A percentile compares a stretch with the other conserved stretches of the same genome.
phyloP scores from a whole-genome alignment of 1,140 invertebrate genomes.

The Lasioglossum albipes region DNA sequence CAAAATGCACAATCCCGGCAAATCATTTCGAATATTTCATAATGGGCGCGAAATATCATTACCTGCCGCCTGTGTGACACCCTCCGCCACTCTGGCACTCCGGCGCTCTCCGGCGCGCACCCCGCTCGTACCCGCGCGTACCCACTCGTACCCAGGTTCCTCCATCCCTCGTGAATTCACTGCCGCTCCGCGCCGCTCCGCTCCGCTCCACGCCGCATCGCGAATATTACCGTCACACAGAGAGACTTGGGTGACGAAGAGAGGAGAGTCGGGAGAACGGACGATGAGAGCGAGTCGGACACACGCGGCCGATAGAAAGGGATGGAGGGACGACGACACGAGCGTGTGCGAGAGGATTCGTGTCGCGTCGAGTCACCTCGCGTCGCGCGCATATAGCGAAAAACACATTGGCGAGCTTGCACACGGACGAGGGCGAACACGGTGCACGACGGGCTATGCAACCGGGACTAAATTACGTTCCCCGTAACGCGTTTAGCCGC shows the following conservation, averaged over 20 bases:
- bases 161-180: conserved; percentile 52
- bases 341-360: not conserved
- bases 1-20: conserved; percentile 76
- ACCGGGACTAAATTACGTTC: conserved; percentile 76
- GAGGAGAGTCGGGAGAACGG: conserved; percentile 5
- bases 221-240: conserved; percentile 54
- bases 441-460: conserved; percentile 60
- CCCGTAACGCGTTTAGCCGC: conserved; percentile 77
- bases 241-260: conserved; percentile 33
- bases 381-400: conserved; percentile 34
- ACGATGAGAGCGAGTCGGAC: too few species aligned
- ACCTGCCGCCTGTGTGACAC: conserved; percentile 64
- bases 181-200: not conserved
- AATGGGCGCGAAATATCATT: conserved; percentile 78
- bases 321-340: conserved; percentile 5
- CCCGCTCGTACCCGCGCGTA: conserved; percentile 13
- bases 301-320: not conserved
- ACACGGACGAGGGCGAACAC: conserved; percentile 41
- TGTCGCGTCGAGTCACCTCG: conserved; percentile 2
- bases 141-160: conserved; percentile 19
- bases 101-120: conserved; percentile 21
- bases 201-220: conserved; percentile 8
- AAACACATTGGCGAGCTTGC: conserved; percentile 42
- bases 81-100: conserved; percentile 31
- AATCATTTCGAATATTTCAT: conserved; percentile 80